These are phyloP conservation scores for Brachionichthys hirsutus DNA, from an alignment of 2,113 vertebrate species.

Conservation along the genomic window DNA sequence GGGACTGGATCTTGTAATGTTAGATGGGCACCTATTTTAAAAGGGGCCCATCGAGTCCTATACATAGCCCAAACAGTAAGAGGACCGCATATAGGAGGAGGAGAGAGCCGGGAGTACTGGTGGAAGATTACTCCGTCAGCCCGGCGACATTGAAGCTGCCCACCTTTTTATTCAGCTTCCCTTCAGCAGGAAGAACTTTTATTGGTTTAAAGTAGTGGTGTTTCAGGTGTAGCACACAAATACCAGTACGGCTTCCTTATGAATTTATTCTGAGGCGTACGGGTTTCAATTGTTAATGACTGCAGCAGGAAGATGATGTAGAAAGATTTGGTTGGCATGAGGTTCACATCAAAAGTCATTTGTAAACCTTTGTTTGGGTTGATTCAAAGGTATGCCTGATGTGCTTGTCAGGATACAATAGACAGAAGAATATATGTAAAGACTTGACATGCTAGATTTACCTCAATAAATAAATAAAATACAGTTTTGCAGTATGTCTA, in stretches of 20 bases:
- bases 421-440: not conserved
- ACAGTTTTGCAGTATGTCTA: too few relatives aligned
- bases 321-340: too few relatives aligned
- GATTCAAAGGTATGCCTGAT: too few relatives aligned
- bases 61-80: constrained; percentile 74
- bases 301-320: too few relatives aligned
- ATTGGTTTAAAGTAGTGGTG: too few relatives aligned
- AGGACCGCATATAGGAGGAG: constrained; percentile 71
- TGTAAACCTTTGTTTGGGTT: too few relatives aligned
- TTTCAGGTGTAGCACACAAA: too few relatives aligned
- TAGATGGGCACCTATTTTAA: constrained; percentile 79
- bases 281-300: not conserved
- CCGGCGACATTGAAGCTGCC: constrained; percentile 55
- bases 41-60: constrained; percentile 72
- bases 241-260: not conserved
- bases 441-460: not conserved
- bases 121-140: constrained; percentile 46
- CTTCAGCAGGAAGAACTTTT: constrained; percentile 4
- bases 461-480: too few relatives aligned
- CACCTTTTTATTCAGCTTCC: constrained; percentile 54
- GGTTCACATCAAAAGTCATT: too few relatives aligned
- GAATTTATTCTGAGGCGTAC: not conserved
- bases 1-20: constrained; percentile 79
- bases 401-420: not conserved
- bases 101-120: constrained; percentile 47